Conservation (phyloP, 2,888 invertebrate species). For the Hydrotaea cyrtoneurina region DNA sequence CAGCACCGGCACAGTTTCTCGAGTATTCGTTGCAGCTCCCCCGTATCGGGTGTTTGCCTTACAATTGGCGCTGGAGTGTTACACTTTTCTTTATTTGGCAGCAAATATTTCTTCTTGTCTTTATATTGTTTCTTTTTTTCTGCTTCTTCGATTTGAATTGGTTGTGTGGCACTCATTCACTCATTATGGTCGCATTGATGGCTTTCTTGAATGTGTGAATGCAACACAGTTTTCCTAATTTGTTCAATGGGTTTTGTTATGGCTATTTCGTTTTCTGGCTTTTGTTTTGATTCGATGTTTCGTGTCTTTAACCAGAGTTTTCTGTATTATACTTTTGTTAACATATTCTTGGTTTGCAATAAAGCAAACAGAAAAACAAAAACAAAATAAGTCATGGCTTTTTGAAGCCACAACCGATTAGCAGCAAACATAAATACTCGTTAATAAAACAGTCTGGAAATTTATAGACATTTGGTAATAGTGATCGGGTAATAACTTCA, state of each 20-base stretch:
- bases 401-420: not conserved
- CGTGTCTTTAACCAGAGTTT: conserved; percentile 25
- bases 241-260: conserved; percentile 19
- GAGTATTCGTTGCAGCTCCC: not conserved
- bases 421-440: not conserved
- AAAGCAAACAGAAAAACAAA: conserved; percentile 10
- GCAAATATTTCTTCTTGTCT: conserved; percentile 29
- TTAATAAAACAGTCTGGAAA: too few species aligned
- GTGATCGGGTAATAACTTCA: too few species aligned
- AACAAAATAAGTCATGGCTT: conserved; percentile 3
- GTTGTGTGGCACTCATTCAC: conserved; percentile 17
- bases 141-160: not conserved
- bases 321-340: conserved; percentile 17
- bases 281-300: conserved; percentile 35
- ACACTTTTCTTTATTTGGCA: conserved; percentile 35
- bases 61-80: conserved; percentile 19
- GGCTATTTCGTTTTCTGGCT: not conserved
- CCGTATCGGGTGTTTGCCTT: not conserved
- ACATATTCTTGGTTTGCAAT: not conserved
- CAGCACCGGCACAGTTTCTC: conserved; percentile 35
- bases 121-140: too few species aligned
- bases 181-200: conserved; percentile 3
- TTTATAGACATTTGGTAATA: too few species aligned
- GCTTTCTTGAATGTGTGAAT: conserved; percentile 4
- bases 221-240: conserved; percentile 45